phyloP scores from a whole-genome alignment of 2,888 invertebrate genomes.

The Hydraecia micacea region DNA sequence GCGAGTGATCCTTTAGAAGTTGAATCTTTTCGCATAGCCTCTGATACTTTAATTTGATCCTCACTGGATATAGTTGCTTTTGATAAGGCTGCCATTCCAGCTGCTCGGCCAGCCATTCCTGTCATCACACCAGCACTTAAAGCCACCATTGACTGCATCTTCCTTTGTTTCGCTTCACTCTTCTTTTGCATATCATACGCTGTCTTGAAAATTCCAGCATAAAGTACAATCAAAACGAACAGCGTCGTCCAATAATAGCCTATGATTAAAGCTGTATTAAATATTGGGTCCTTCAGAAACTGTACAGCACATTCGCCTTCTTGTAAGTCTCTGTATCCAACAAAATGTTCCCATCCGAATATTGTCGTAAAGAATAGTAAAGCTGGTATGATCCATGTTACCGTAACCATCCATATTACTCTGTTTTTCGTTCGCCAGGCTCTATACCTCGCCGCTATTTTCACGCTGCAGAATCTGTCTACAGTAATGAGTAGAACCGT shows the following conservation, averaged over 20 bases:
- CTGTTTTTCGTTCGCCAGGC: conserved; percentile 98
- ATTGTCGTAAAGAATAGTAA: conserved; percentile 99
- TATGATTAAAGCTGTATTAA: conserved; percentile 99
- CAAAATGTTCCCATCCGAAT: conserved; percentile 99
- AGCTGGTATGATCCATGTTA: conserved; percentile 99
- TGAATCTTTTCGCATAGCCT: conserved; percentile 82
- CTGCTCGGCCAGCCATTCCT: conserved; percentile 96
- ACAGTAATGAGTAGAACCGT: conserved; percentile 99
- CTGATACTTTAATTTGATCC: conserved; percentile 92
- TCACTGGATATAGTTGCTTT: conserved; percentile 93
- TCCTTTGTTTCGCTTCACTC: conserved; percentile 98
- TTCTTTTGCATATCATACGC: conserved; percentile 99
- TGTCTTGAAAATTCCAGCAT: conserved; percentile 99
- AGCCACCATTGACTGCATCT: conserved; percentile 98
- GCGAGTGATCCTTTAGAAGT: conserved; percentile 83
- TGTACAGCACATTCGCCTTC: conserved; percentile 98
- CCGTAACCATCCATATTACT: conserved; percentile 98
- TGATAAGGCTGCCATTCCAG: conserved; percentile 95
- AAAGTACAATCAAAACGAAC: conserved; percentile 97
- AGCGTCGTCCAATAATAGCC: conserved; percentile 99
- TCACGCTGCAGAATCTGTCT: conserved; percentile 99
- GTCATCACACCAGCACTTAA: conserved; percentile 97
- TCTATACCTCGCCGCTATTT: conserved; percentile 98
- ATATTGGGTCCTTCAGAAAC: conserved; percentile 98
- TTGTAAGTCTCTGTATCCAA: conserved; percentile 96